Percentiles rank a stretch among this genome's conserved stretches.
Conservation (phyloP, 2,797 vertebrate species). For the Eulemur rubriventer region DNA sequence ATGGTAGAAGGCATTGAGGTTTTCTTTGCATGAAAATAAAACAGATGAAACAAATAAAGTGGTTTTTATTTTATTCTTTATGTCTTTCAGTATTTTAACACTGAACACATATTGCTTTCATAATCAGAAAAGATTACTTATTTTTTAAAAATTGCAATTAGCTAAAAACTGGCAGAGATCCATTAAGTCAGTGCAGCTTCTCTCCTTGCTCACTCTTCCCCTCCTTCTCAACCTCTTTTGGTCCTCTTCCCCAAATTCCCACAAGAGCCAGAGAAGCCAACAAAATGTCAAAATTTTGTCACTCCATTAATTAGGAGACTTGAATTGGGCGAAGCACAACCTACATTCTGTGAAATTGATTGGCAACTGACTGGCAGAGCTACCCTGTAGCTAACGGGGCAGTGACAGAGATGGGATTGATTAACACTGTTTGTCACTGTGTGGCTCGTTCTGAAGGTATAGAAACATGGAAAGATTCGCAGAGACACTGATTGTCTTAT, state of each 20-base stretch:
- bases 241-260: constrained; percentile 45
- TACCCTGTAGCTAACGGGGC: constrained; percentile 66
- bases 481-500: background rate
- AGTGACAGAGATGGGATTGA: constrained; percentile 62
- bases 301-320: constrained; percentile 76
- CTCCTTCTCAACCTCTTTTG: constrained; percentile 42
- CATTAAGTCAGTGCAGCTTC: background rate
- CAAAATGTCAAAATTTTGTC: constrained; percentile 77
- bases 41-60: background rate
- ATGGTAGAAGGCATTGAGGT: background rate
- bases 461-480: background rate
- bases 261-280: constrained; percentile 67
- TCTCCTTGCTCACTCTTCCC: background rate
- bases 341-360: constrained; percentile 72
- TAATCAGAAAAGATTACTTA: constrained; percentile 13
- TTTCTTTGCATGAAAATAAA: constrained; percentile 43
- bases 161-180: background rate
- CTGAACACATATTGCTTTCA: background rate
- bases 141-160: constrained; percentile 47
- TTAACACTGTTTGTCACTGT: constrained; percentile 44
- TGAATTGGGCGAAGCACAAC: constrained; percentile 69
- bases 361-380: constrained; percentile 75
- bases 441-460: background rate
- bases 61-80: constrained; percentile 29
- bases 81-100: background rate